phyloP scores from a whole-genome alignment of 1,140 invertebrate species.

The Pseudomyrmex cubaensis region DNA sequence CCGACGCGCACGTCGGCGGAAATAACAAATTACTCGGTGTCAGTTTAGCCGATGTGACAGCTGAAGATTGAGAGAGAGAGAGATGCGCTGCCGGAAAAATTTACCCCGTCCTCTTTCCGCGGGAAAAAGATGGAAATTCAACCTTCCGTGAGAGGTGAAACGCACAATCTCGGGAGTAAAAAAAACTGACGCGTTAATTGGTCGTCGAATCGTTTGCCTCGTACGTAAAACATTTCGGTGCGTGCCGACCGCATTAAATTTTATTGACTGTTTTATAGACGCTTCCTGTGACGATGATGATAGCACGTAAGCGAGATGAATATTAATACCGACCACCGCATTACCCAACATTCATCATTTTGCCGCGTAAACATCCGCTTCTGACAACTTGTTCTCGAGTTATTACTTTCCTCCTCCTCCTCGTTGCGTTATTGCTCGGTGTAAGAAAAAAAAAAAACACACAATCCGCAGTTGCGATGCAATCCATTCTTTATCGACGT shows the following conservation, averaged over 20 bases:
- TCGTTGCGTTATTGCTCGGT: background rate
- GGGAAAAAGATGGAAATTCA: background rate
- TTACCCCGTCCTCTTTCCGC: background rate
- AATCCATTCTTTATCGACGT: background rate
- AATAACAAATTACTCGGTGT: constrained; percentile 57
- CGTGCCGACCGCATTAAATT: background rate
- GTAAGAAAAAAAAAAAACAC: background rate
- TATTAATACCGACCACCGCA: constrained; percentile 43
- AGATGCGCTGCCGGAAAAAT: constrained; percentile 9
- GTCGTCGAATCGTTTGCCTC: background rate
- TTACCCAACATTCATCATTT: constrained; percentile 9
- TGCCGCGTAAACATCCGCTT: constrained; percentile 45
- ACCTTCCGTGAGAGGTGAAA: too few relatives aligned
- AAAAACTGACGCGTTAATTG: too few relatives aligned
- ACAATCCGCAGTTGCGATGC: background rate
- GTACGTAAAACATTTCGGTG: background rate
- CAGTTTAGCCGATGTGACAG: constrained; percentile 29
- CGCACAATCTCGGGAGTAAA: too few relatives aligned
- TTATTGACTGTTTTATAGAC: background rate
- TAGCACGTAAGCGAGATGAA: constrained; percentile 2
- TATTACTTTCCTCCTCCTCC: too few relatives aligned
- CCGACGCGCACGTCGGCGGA: constrained; percentile 28
- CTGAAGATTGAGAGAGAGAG: constrained; percentile 33
- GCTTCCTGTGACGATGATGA: background rate
- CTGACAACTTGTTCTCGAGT: background rate